Conservation (phyloP, 2,113 vertebrate genomes). For the Arizona elegans region DNA sequence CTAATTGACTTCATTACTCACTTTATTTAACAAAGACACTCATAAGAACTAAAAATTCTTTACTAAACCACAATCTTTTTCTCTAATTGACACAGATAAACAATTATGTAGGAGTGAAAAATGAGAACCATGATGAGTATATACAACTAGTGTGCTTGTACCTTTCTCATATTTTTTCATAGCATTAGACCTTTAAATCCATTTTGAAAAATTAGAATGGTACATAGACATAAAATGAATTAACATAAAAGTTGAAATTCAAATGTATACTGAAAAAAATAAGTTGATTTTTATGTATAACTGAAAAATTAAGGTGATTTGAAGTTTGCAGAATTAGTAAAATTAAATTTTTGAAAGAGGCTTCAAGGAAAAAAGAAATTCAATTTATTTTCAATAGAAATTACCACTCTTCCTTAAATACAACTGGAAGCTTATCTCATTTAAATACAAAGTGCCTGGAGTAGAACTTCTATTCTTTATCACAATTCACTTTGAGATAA, state of each 20-base stretch:
- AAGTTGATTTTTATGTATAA: neutral
- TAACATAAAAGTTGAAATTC: neutral
- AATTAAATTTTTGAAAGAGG: neutral
- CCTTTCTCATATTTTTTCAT: neutral
- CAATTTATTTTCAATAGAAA: neutral
- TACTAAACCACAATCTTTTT: neutral
- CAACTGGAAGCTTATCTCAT: neutral
- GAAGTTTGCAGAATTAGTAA: neutral
- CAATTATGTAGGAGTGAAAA: neutral
- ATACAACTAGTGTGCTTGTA: neutral
- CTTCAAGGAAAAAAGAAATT: neutral
- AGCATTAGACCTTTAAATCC: neutral
- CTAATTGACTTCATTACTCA: neutral
- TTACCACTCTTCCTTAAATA: neutral
- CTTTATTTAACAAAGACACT: neutral
- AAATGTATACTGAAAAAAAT: neutral
- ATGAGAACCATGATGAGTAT: neutral
- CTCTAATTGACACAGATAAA: neutral
- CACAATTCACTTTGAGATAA: neutral
- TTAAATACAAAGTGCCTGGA: neutral
- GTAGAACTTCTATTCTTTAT: neutral
- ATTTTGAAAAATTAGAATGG: neutral
- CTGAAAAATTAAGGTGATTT: neutral
- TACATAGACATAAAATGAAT: neutral
- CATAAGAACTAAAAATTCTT: neutral